Percentiles rank a stretch among this genome's conserved stretches.
These are phyloP conservation scores for Sylvilagus bachmani DNA, from an alignment of 2,113 vertebrate genomes.

Conservation along the genomic window DNA sequence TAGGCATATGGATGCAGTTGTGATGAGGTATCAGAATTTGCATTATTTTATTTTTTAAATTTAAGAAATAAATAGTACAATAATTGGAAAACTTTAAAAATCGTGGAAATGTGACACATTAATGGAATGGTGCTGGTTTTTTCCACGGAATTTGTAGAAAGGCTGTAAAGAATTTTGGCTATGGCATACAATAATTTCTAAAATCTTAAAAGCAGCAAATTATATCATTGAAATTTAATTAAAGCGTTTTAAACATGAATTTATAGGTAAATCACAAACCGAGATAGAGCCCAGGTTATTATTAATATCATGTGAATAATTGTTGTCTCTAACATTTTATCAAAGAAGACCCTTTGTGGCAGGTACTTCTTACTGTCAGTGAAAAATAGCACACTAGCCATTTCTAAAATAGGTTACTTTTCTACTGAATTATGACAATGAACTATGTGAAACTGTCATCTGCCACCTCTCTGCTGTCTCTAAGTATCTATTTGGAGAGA, in stretches of 20 bases:
- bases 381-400: not conserved
- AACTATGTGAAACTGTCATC: not conserved
- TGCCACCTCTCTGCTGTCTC: not conserved
- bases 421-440: not conserved
- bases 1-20: not conserved
- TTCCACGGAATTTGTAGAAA: constrained; percentile 10
- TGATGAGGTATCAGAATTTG: not conserved
- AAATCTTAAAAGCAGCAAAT: constrained; percentile 32
- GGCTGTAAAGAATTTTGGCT: not conserved
- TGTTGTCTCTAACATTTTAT: constrained; percentile 26
- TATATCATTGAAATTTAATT: constrained; percentile 27
- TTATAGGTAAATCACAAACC: not conserved
- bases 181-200: not conserved
- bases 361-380: constrained; percentile 2
- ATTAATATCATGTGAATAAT: constrained; percentile 33
- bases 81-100: not conserved
- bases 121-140: not conserved
- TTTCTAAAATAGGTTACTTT: constrained; percentile 34
- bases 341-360: constrained; percentile 3
- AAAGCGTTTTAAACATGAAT: not conserved
- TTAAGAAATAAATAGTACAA: not conserved
- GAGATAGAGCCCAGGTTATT: constrained; percentile 31
- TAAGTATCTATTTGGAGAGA: not conserved
- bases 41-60: not conserved
- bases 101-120: not conserved